Evolutionary conservation across 2,888 invertebrate genomes (phyloP).

Genomic region (Apotomis betuletana): DNA sequence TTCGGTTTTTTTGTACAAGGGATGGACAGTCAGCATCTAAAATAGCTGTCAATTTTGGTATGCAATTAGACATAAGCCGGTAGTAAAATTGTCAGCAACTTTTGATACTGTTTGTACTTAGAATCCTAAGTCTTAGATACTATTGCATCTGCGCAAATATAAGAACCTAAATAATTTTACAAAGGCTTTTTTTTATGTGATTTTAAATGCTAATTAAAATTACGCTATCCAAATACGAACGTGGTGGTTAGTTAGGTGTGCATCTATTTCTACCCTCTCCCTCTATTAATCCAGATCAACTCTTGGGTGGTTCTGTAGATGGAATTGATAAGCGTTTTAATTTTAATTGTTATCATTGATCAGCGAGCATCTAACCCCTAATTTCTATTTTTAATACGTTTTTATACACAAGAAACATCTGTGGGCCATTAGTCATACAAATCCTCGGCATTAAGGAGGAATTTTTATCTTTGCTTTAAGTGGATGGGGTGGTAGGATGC

Average conservation of each 20-base stretch:
- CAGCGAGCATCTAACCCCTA: constrained; percentile 72
- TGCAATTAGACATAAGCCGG: no score
- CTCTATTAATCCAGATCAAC: constrained; percentile 45
- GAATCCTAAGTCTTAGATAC: no score
- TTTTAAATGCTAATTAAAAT: constrained; percentile 22
- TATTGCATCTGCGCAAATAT: no score
- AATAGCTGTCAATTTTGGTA: no score
- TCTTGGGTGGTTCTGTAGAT: constrained; percentile 75
- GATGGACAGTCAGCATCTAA: no score
- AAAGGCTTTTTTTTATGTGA: no score
- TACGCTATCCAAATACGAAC: constrained; percentile 2
- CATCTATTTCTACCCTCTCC: constrained; percentile 12
- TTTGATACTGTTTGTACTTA: no score
- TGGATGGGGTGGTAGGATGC: constrained; percentile 52
- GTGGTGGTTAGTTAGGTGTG: constrained; percentile 12
- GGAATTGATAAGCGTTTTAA: constrained; percentile 64
- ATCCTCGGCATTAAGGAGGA: constrained; percentile 57
- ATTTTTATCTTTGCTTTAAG: constrained; percentile 53
- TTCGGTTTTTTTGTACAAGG: no score
- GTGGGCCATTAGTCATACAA: constrained; percentile 72
- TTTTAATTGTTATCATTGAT: constrained; percentile 75
- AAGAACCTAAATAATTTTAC: no score
- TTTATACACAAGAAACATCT: constrained; percentile 63
- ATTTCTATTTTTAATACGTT: constrained; percentile 76
- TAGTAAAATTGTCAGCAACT: no score